These are phyloP conservation scores for Catharus bicknelli DNA, from an alignment of 2,113 vertebrate species.

Conservation along the genomic window DNA sequence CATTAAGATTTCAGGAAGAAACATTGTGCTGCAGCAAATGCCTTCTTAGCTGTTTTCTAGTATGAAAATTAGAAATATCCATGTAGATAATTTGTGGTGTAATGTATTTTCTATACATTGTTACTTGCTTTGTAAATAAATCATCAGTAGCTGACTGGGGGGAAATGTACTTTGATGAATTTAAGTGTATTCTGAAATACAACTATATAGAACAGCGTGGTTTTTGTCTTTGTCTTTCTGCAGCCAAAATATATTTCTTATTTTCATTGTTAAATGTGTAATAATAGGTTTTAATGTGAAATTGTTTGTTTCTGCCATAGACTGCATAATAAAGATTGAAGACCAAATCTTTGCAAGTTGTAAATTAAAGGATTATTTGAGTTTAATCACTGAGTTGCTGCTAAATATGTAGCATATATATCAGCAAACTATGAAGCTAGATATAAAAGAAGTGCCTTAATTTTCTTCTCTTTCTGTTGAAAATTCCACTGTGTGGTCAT, in stretches of 20 bases:
- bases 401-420: background rate
- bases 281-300: background rate
- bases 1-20: slow-evolving; percentile 14
- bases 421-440: background rate
- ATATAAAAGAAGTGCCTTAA: slow-evolving; percentile 25
- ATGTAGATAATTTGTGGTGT: slow-evolving; percentile 34
- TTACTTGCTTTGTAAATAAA: slow-evolving; percentile 57
- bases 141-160: background rate
- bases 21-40: slow-evolving; percentile 15
- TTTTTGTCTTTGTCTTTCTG: background rate
- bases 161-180: slow-evolving; percentile 17
- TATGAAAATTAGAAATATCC: slow-evolving; percentile 25
- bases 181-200: slow-evolving; percentile 12
- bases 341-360: background rate
- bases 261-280: slow-evolving; percentile 5
- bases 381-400: background rate
- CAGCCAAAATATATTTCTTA: background rate
- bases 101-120: slow-evolving; percentile 46
- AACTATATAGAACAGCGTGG: background rate
- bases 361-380: background rate
- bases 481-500: background rate
- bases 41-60: slow-evolving; percentile 17
- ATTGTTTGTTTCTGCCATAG: background rate
- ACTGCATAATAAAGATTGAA: slow-evolving; percentile 39
- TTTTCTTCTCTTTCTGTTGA: background rate